Base-by-base conservation (phyloP, 2,888 invertebrate genomes). In the Vanessa cardui region DNA sequence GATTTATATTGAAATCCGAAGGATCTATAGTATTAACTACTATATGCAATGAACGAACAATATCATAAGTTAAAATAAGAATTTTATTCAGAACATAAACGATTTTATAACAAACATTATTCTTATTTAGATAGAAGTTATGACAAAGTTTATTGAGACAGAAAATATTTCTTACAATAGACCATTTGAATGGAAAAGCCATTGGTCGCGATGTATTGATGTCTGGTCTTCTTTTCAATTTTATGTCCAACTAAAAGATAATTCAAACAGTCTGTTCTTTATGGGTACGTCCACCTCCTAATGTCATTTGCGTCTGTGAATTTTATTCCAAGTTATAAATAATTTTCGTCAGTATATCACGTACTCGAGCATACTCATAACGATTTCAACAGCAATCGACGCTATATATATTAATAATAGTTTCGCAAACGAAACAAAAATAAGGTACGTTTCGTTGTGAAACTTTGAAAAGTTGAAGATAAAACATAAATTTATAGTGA, bases 251-350 rank as follows among this genome's bases (percentile, higher is more conserved):
- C 73, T 73, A 73, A 73, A 75, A 72, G 69, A 73, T 76, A 76
- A 74, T 74, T 64, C 71, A 71, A 72, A 72, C 69, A 64, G 74
- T 76, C 75, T 73, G 73, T 71, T 54, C 72, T 77, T 75, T 78
- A 77, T 76, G 78, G 66, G 75, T 71, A 56, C 76, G 74, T 76
- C 73, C 72, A 78, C 76, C 78, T 75, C 63, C 66, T 68, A 65
- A 64, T 64, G 63, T 70, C 71, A 67, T 72, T 74, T 67, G 63
- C 65, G 65, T 70, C 70, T 71, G 63, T 72, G 71, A 69, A 73
- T 73, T 76, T 74, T 75, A 77, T 74, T 74, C 72, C 63, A 56
- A 63, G 70, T 69, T 68, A 66, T 75, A 76, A 75, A 74, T 72
- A 70, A 72, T 74, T 70, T 71, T 73, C 70, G 71, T 74, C 73